A percentile compares a stretch with the other conserved stretches of the same genome.
phyloP scores from a whole-genome alignment of 2,888 invertebrate species.

The Neoitamus cyanurus region DNA sequence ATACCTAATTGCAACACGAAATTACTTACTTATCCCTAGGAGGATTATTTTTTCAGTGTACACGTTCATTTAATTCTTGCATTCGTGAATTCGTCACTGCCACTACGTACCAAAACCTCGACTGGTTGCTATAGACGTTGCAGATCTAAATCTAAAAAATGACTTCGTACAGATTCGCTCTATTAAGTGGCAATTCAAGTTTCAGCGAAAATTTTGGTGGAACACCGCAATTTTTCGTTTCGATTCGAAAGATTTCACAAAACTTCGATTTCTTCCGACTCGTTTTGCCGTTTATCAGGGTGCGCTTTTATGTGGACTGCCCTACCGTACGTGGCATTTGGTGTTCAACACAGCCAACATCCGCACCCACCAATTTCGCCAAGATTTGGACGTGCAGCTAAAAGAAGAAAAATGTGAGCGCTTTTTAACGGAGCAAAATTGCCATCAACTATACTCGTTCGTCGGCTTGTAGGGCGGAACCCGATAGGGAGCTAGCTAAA shows the following conservation, averaged over 20 bases:
- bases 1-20: too few relatives aligned
- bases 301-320: neutral
- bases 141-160: too few relatives aligned
- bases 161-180: neutral
- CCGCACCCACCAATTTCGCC: neutral
- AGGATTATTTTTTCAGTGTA: too few relatives aligned
- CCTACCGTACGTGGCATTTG: neutral
- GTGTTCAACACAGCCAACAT: constrained; percentile 17
- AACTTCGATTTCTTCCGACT: neutral
- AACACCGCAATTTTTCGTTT: constrained; percentile 18
- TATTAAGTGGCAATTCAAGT: neutral
- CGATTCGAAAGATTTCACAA: neutral
- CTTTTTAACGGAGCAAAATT: constrained; percentile 17
- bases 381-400: neutral
- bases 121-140: too few relatives aligned
- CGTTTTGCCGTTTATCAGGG: neutral
- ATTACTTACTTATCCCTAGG: too few relatives aligned
- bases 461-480: neutral
- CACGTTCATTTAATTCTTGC: too few relatives aligned
- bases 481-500: neutral
- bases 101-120: too few relatives aligned
- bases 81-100: too few relatives aligned
- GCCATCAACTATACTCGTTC: constrained; percentile 19
- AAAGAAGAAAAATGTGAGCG: constrained; percentile 26
- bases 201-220: neutral